Base-by-base conservation (phyloP, 1,140 invertebrate species). In the Ylistrum balloti region DNA sequence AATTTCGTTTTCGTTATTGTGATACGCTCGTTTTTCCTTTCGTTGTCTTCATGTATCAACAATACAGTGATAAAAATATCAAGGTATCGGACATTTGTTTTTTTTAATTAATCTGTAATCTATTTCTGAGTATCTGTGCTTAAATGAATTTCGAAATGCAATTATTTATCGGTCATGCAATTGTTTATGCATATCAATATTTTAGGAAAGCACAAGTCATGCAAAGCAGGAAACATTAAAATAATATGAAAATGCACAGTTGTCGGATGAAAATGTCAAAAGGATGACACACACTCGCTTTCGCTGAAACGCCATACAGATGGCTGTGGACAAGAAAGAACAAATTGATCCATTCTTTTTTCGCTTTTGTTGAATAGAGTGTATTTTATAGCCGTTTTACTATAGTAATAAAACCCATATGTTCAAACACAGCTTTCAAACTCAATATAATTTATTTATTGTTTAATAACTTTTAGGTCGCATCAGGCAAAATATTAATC, bases 351-450 rank as follows among this genome's bases (percentile, higher is more conserved):
- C 56, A 74, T 74, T 74, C 17, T 74, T 74, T 74, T 74, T n/a
- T 7, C 56, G 17, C n/a, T 74, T 74, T 74, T 74, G 28, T 74
- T 74, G 56, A 28, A 74, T 74, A 74, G 56, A n/a, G 17, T n/a
- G 9, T 74, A n/a, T 74, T 74, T 74, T 74, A 74, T 74, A 28
- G 56, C n/a, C 56, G 56, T 74, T 74, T 74, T 74, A 74, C 56
- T 28, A 28, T n/a, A n/a, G 22, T 74, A 22, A 28, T 74, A 74
- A 74, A 74, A 74, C 56, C 56, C 56, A 74, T 74, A 74, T 74
- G 56, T 74, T 74, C 56, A 74, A 74, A 74, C n/a, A 74, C 56
- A 74, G 56, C 56, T 74, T 74, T 74, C 56, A 74, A 74, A 74
- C 56, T 28, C n/a, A 74, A 74, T 74, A n/a, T 74, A 74, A 74